Conservation (phyloP, 2,797 vertebrate genomes). For the Nannoperca obscura region DNA sequence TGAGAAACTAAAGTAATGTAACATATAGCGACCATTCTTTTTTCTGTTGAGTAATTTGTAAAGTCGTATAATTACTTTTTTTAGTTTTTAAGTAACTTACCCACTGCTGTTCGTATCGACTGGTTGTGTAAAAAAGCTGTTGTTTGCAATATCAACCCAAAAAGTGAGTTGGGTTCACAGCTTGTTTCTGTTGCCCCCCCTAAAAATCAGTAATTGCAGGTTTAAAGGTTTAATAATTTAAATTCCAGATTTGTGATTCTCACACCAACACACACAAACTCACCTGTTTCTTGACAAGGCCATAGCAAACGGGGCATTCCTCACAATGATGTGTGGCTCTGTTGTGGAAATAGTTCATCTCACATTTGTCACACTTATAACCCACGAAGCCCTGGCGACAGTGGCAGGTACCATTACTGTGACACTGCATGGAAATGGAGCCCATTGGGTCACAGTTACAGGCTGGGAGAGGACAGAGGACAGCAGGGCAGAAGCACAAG, state of each 20-base stretch:
- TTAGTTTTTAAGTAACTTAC: not conserved
- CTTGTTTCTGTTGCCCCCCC: not conserved
- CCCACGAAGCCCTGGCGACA: conserved; percentile 90
- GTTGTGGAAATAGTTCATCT: conserved; percentile 89
- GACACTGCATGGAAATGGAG: conserved; percentile 89
- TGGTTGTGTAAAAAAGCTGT: not conserved
- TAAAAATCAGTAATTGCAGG: not conserved
- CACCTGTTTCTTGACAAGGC: conserved; percentile 91
- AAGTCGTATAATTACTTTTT: not conserved
- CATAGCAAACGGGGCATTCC: conserved; percentile 91
- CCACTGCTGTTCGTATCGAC: not conserved
- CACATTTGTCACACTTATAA: conserved; percentile 92
- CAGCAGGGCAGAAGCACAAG: not conserved
- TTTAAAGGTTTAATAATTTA: not conserved
- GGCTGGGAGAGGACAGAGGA: conserved; percentile 76
- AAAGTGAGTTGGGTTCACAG: not conserved
- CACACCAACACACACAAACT: conserved; percentile 20
- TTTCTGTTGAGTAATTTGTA: too few relatives aligned
- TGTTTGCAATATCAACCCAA: not conserved
- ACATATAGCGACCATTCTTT: too few relatives aligned
- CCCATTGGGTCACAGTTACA: conserved; percentile 95
- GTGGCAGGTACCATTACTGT: conserved; percentile 88
- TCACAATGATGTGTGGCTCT: conserved; percentile 84
- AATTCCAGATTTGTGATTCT: not conserved
- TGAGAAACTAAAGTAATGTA: not conserved